Percentiles rank a stretch among this genome's conserved stretches.
These are phyloP conservation scores for Drosophila meridionalis DNA, from an alignment of 2,888 invertebrate genomes.

Conservation along the genomic window DNA sequence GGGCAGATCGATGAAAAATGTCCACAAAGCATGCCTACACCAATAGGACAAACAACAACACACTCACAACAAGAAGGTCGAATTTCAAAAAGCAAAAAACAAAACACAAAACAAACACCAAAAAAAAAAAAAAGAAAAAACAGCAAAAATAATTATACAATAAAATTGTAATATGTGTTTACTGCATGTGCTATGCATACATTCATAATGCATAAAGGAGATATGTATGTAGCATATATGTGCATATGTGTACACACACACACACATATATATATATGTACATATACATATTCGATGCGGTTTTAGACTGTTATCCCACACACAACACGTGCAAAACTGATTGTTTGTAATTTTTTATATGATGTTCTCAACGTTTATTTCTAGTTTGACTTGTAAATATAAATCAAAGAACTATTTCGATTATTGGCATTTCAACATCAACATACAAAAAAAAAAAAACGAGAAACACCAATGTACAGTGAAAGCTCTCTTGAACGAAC, in stretches of 20 bases:
- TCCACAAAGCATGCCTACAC: conserved; percentile 20
- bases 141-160: conserved; percentile 30
- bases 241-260: background rate
- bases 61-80: conserved; percentile 25
- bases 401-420: conserved; percentile 28
- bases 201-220: background rate
- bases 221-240: conserved; percentile 2
- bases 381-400: conserved; percentile 48
- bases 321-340: conserved; percentile 30
- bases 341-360: conserved; percentile 41
- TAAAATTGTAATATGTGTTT: conserved; percentile 52
- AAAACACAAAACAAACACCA: background rate
- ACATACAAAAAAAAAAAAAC: too few relatives aligned
- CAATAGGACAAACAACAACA: conserved; percentile 18
- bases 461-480: background rate
- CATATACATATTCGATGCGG: conserved; percentile 14
- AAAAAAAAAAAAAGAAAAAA: conserved; percentile 8
- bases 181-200: conserved; percentile 36
- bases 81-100: conserved; percentile 29
- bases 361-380: conserved; percentile 39
- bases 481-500: background rate
- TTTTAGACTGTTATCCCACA: conserved; percentile 46
- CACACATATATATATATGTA: background rate
- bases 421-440: conserved; percentile 12
- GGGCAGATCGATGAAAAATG: conserved; percentile 34